Evolutionary conservation across 1,140 invertebrate genomes (phyloP), one percentile per base, ranked within the genome.

Genomic region (Monochamus saltuarius): DNA sequence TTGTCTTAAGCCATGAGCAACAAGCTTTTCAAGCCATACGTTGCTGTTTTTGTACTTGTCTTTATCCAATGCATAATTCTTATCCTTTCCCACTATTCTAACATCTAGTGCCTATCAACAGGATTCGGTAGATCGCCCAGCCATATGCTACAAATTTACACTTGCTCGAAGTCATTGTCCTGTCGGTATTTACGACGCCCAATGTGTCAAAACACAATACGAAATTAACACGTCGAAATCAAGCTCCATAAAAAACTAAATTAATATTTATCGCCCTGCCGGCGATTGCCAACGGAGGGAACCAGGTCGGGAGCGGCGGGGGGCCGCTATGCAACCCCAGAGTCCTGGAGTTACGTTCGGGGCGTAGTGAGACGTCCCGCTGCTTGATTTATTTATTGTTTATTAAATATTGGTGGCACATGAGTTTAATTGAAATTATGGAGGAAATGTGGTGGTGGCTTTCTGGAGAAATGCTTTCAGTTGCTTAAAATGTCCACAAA

Each of bases 361-460:
- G 56, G 62, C 65, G 65, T 60, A 50, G 17, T 45, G 22, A 35
- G 51, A 56, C 17, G 42, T 49, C 68, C 68, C 38, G 60, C 61
- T 60, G 68, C 42, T 65, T 70, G 68, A 70, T 70, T 70, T 70
- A 70, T 67, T 63, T 60, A 61, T 70, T 70, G 63, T 70, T 70
- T 70, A 70, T 70, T 57, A 63, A 67, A 63, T 65, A 67, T 60
- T 60, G 55, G 54, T 51, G 22, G 6, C 22, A 29, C 22, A 29
- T 29, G 22, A 6, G 22, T 29, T 29, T 29, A 29, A 29, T 29
- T 29, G 22, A 29, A 29, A 29, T 29, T 29, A 29, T 29, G 6
- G 22, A 29, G 22, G 22, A 29, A 29, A 29, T n/a, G 22, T 29
- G 22, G 22, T 29, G 22, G 22, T 29, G 6, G 22, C 6, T 29